Evolutionary conservation across 2,888 invertebrate species (phyloP), one percentile per base, ranked within the genome.

Genomic region (Coelinius sp.): DNA sequence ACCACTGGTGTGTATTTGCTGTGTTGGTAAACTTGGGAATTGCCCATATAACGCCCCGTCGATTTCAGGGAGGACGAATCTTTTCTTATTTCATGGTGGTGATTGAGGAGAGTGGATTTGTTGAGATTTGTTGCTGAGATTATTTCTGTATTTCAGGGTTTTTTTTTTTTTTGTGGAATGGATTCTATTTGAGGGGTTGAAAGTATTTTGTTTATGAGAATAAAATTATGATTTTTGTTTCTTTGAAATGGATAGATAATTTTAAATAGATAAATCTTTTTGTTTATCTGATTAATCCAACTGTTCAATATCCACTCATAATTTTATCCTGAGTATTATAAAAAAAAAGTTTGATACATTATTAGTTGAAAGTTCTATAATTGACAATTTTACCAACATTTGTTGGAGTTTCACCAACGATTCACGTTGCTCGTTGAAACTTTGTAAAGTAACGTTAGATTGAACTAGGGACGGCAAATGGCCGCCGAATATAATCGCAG

Each of bases 21-120:
- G 68, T 71, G 71, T 71, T 75, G 75, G 71, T 75, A 64, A 70
- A 73, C 73, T 70, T 64, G 69, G 71, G 49, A 73, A 75, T 75
- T 71, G 73, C 62, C 41, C 31, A 62, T 71, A 62, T 71, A 67
- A 71, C 71, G 63, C 71, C 63, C 59, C 67, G 62, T 63, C 62
- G 52, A 71, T 63, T 71, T 63, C 20, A 31, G 10, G 31, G 20
- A 35, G 35, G 14, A 35, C 17, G 35, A 59, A 59, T 59, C 35
- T 20, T 56, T 56, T 56, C 14, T 59, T 59, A 31, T 59, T 59
- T 59, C 31, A 35, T 49, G 20, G 46, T 49, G 12, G 49, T 65
- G 46, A 65, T 65, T 65, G 49, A 65, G 65, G 46, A 31, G 65
- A 31, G 44, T 25, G 65, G 49, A 65, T 65, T 65, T 65, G 27